Base-by-base conservation (phyloP, 2,888 invertebrate genomes). In the Linnaemya tessellans region DNA sequence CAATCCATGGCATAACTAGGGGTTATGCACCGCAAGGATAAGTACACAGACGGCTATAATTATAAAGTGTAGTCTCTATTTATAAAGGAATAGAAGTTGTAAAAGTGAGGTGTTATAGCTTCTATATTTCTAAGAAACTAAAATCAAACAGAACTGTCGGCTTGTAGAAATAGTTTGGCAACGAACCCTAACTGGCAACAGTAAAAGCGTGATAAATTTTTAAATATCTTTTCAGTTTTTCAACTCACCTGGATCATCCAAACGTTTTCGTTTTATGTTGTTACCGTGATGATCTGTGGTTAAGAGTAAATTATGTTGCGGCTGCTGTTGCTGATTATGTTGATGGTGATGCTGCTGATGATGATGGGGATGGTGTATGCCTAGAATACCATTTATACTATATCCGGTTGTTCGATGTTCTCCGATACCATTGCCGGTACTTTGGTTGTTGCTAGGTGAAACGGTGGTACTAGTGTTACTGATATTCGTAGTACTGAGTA, bases 351-450 rank as follows among this genome's bases (percentile, higher is more conserved):
- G 81, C 74, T 89, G 87, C 51, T 91, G 88, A 18, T 87, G 86
- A 65, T 81, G 87, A 54, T 87, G 88, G 81, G 87, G 65, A 87
- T 90, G 90, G 49, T 91, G 90, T 54, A 91, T 88, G 5, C 91
- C 91, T 54, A 91, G 81, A 93, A 99, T 98, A 30, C 98, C 98
- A 93, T 98, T 98, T 94, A 98, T 99, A 94, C 97, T 97, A 94
- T 98, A 98, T 89, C 96, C 84, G 38, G 80, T 43, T 64, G 73
- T 77, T 56, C 70, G 83, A 77, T 80, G 84, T 77, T 75, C 77
- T 51, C 65, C 82, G 15, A 83, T 51, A n/a, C 46, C 70, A 58
- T 77, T 78, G 10, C 41, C 30, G 22, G 56, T 65, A 73, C 65
- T 74, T 30, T 67, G 80, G 25, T 67, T 82, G 54, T 71, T 82